Percentiles rank a stretch among this genome's conserved stretches.
These are phyloP conservation scores for Ploceus nigricollis DNA, from an alignment of 2,113 vertebrate genomes.

Conservation along the genomic window DNA sequence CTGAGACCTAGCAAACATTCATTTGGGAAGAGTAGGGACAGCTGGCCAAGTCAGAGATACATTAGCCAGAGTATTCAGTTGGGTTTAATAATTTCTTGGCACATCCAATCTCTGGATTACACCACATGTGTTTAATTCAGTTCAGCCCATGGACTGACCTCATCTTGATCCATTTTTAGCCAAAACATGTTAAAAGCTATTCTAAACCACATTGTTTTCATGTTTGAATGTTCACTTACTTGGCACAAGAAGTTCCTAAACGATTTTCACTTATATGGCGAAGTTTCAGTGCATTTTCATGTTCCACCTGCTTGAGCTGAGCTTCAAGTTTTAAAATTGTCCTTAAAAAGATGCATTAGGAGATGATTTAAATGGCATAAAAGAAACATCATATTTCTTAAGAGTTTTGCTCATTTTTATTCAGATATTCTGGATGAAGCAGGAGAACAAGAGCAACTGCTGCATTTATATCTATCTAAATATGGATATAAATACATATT, in stretches of 20 bases:
- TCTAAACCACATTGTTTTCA: neutral
- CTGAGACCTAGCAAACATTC: neutral
- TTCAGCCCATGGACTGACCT: neutral
- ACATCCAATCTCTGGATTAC: neutral
- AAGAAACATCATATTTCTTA: neutral
- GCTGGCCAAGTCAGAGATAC: neutral
- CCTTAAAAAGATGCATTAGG: constrained; percentile 66
- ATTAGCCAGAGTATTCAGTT: neutral
- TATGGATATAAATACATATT: neutral
- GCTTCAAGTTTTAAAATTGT: constrained; percentile 88
- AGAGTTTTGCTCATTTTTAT: neutral
- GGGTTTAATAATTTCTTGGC: neutral
- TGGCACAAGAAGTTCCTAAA: constrained; percentile 73
- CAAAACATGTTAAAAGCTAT: neutral
- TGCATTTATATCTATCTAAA: neutral
- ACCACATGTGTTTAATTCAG: neutral
- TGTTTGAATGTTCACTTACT: constrained; percentile 65
- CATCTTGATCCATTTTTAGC: neutral
- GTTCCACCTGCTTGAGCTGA: constrained; percentile 93
- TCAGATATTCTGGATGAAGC: neutral
- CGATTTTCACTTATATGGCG: constrained; percentile 71
- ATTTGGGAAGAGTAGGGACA: neutral
- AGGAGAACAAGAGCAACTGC: neutral
- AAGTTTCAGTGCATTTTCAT: constrained; percentile 81
- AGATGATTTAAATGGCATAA: neutral